A percentile compares a stretch with the other conserved stretches of the same genome.
These are phyloP conservation scores for Diachasmimorpha longicaudata DNA, from an alignment of 1,140 invertebrate species.

Conservation along the genomic window DNA sequence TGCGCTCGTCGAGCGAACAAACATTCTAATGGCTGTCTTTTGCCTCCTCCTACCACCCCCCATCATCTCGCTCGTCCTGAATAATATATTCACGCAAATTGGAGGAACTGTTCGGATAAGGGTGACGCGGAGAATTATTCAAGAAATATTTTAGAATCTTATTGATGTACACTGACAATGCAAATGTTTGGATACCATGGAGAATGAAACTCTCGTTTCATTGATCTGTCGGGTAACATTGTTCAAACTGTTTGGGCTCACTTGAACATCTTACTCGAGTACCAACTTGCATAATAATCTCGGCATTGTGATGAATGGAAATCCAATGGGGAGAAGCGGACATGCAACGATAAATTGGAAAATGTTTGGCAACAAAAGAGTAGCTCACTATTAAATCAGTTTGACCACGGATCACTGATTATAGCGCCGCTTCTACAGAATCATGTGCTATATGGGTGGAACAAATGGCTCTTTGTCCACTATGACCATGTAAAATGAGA, in stretches of 20 bases:
- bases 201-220: background rate
- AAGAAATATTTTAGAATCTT: background rate
- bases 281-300: background rate
- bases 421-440: background rate
- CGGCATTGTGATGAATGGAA: background rate
- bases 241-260: background rate
- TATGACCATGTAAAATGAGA: slow-evolving; percentile 8
- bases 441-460: background rate
- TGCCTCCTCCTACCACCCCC: no score
- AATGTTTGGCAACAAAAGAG: background rate
- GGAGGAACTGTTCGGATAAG: background rate
- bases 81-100: background rate
- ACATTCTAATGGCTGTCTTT: background rate
- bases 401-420: background rate
- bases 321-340: no score
- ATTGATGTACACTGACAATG: background rate
- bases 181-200: background rate
- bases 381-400: background rate
- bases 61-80: no score
- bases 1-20: background rate
- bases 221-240: background rate
- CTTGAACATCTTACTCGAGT: background rate
- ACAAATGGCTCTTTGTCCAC: slow-evolving; percentile 2
- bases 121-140: background rate
- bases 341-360: background rate